Evolutionary conservation across 1,140 invertebrate species (phyloP).

Genomic region (Drosophila bifasciata): DNA sequence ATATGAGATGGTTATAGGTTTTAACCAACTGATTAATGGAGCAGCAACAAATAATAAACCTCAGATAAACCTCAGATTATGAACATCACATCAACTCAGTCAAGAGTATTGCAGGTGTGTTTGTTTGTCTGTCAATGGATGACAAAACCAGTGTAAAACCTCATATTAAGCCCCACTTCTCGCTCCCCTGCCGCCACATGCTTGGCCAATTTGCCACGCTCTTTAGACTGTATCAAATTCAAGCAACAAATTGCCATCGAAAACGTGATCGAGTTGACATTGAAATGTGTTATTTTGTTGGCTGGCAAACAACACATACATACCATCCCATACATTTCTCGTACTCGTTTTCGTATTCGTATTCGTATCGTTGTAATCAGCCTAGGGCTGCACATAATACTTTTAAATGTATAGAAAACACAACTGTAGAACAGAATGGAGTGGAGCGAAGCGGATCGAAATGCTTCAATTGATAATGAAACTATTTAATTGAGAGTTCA

Average conservation of each 20-base stretch:
- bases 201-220: conserved; percentile 71
- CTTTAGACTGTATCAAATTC: conserved; percentile 73
- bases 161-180: conserved; percentile 26
- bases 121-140: conserved; percentile 34
- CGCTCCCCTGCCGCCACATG: conserved; percentile 6
- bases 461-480: conserved; percentile 75
- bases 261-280: conserved; percentile 73
- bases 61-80: conserved; percentile 49
- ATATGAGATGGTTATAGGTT: conserved; percentile 15
- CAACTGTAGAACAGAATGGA: conserved; percentile 3
- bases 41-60: conserved; percentile 15
- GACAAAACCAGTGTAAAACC: conserved; percentile 61
- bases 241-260: conserved; percentile 67
- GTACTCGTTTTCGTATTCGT: conserved; percentile 4
- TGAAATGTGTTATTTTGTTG: conserved; percentile 59
- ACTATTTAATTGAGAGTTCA: conserved; percentile 71
- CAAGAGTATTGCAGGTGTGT: conserved; percentile 42
- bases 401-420: conserved; percentile 16
- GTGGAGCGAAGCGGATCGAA: conserved; percentile 3
- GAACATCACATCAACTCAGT: conserved; percentile 27
- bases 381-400: background rate
- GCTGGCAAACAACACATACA: conserved; percentile 47
- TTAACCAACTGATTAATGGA: conserved; percentile 61
- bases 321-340: conserved; percentile 23
- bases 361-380: conserved; percentile 42